Evolutionary conservation across 2,888 invertebrate species (phyloP).

Genomic region (Parascotia fuliginaria): DNA sequence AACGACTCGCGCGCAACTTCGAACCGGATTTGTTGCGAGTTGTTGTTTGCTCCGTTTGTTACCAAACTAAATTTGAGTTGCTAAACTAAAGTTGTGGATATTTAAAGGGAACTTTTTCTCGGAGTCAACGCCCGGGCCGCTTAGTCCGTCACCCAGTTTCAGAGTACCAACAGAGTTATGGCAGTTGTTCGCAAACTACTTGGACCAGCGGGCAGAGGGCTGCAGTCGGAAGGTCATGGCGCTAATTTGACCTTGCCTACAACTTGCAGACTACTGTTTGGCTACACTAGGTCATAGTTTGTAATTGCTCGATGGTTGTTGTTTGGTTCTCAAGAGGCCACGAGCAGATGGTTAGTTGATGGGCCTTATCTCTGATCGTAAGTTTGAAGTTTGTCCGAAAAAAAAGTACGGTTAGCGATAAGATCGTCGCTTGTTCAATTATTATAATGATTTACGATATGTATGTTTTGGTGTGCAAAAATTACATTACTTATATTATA

Average conservation of each 20-base stretch:
- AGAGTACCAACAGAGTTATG: constrained; percentile 83
- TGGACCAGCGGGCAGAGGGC: constrained; percentile 77
- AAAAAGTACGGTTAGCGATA: too few relatives aligned
- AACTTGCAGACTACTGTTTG: constrained; percentile 67
- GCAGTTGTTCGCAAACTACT: constrained; percentile 85
- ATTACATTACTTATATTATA: too few relatives aligned
- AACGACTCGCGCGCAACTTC: constrained; percentile 84
- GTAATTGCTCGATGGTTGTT: constrained; percentile 38
- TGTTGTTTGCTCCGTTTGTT: constrained; percentile 83
- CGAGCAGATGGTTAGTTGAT: not conserved
- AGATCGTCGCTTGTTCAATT: too few relatives aligned
- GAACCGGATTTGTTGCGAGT: constrained; percentile 79
- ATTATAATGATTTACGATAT: too few relatives aligned
- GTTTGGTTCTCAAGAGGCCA: constrained; percentile 9
- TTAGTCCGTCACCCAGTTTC: constrained; percentile 85
- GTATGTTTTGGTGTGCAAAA: too few relatives aligned
- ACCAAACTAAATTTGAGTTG: constrained; percentile 85
- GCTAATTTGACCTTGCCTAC: constrained; percentile 82
- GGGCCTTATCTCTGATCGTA: not conserved
- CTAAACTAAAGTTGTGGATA: constrained; percentile 85
- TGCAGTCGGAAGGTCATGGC: constrained; percentile 82
- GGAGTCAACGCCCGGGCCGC: constrained; percentile 84
- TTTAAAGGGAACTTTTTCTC: constrained; percentile 86
- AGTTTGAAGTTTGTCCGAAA: not conserved
- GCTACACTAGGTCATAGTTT: constrained; percentile 56